Evolutionary conservation across 2,888 invertebrate genomes (phyloP), one percentile per base, ranked within the genome.

Genomic region (Girardia tigrina): DNA sequence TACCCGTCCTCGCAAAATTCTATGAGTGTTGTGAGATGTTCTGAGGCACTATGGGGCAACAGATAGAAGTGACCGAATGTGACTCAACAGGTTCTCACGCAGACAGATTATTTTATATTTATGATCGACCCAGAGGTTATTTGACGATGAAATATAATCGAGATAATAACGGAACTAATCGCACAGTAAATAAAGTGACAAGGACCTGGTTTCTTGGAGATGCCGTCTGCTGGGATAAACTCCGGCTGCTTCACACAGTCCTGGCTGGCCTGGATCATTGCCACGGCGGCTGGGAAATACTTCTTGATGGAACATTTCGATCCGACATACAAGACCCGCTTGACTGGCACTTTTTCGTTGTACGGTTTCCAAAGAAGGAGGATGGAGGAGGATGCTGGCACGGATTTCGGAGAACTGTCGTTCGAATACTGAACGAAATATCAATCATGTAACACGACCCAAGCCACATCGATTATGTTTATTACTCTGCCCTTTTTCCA

Each of bases 381-480:
- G 23, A 56, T 23, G 2, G 56, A n/a, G 4, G 56, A n/a, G n/a
- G 56, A 8, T 56, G 56, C n/a, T 4, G 56, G 56, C 56, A 56
- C n/a, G 2, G 56, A 12, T 56, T 56, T 56, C 2, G 56, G 20
- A 6, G 23, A 56, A n/a, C n/a, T 56, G 23, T 56, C 56, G 23
- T 56, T 56, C 20, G 8, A 56, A 56, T 56, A 56, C 56, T 56
- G n/a, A n/a, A n/a, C n/a, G n/a, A 56, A n/a, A 56, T 56, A n/a
- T n/a, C n/a, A n/a, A n/a, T n/a, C n/a, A n/a, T n/a, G n/a, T n/a
- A n/a, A 56, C n/a, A 56, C 23, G n/a, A 16, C 23, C 23, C 23
- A 4, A n/a, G 4, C 56, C n/a, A n/a, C n/a, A n/a, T n/a, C n/a
- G n/a, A n/a, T n/a, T n/a, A n/a, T n/a, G n/a, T n/a, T n/a, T n/a